Percentiles rank a stretch among this genome's conserved stretches.
These are phyloP conservation scores for Corythornis leucogaster DNA, from an alignment of 2,797 vertebrate species.

Conservation along the genomic window DNA sequence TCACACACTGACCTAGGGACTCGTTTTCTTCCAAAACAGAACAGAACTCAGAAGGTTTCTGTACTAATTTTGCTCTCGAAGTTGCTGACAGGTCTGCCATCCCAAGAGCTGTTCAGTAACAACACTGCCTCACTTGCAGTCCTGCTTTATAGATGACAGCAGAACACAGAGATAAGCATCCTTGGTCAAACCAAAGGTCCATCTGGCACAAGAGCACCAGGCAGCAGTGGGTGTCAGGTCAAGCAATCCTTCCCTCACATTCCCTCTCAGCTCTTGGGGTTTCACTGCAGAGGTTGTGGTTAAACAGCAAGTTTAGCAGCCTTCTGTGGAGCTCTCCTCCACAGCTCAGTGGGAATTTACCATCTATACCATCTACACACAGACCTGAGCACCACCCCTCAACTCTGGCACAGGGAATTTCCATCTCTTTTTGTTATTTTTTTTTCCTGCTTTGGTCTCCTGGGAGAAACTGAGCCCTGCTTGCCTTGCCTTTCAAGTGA, in stretches of 20 bases:
- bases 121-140: background rate
- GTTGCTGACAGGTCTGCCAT: background rate
- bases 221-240: background rate
- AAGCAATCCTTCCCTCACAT: background rate
- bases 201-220: background rate
- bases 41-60: slow-evolving; percentile 32
- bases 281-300: background rate
- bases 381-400: background rate
- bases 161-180: background rate
- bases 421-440: background rate
- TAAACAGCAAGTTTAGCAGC: background rate
- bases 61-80: slow-evolving; percentile 12
- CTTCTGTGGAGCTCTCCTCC: background rate
- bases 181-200: background rate
- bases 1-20: slow-evolving; percentile 59
- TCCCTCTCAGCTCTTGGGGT: background rate
- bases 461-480: background rate
- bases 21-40: slow-evolving; percentile 49
- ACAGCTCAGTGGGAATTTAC: background rate
- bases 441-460: background rate
- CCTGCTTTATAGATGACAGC: background rate
- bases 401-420: background rate
- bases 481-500: background rate
- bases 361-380: too few relatives aligned
- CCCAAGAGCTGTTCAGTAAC: background rate